Conservation (phyloP, 2,888 invertebrate species). For the Ormyrus thymus region DNA sequence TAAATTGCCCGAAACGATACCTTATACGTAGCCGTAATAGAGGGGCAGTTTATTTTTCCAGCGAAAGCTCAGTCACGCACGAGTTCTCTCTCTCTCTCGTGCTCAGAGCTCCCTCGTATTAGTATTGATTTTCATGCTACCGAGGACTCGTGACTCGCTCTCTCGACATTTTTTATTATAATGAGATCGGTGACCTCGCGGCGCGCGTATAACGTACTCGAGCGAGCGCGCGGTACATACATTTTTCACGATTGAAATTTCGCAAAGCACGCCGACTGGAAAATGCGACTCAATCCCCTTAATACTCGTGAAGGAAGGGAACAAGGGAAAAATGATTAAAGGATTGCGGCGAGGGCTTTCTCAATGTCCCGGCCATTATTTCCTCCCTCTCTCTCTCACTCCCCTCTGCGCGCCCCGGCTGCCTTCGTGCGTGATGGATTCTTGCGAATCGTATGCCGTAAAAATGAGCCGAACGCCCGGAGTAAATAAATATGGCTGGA, state of each 20-base stretch:
- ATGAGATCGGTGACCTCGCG: slow-evolving; percentile 52
- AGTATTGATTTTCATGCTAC: not conserved
- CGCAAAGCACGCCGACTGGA: not conserved
- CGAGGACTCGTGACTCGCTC: not conserved
- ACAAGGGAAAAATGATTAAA: too few relatives aligned
- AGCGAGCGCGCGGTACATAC: too few relatives aligned
- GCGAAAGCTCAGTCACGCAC: slow-evolving; percentile 51
- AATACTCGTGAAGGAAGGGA: not conserved
- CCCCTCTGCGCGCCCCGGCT: too few relatives aligned
- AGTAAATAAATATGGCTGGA: too few relatives aligned
- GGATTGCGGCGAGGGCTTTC: too few relatives aligned
- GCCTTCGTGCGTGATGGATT: too few relatives aligned
- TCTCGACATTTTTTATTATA: slow-evolving; percentile 50
- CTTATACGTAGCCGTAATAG: not conserved
- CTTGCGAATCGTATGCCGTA: too few relatives aligned
- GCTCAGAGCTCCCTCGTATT: slow-evolving; percentile 12
- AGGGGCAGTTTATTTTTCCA: slow-evolving; percentile 43
- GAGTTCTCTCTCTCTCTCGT: not conserved
- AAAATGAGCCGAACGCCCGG: too few relatives aligned
- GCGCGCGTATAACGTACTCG: not conserved
- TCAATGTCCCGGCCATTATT: too few relatives aligned
- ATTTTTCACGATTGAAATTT: slow-evolving; percentile 32
- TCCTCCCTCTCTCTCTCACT: too few relatives aligned
- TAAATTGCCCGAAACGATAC: slow-evolving; percentile 45
- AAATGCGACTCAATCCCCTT: not conserved